Percentiles rank a stretch among this genome's conserved stretches.
phyloP scores from a whole-genome alignment of 2,888 invertebrate species.

The Diachrysia chrysitis region DNA sequence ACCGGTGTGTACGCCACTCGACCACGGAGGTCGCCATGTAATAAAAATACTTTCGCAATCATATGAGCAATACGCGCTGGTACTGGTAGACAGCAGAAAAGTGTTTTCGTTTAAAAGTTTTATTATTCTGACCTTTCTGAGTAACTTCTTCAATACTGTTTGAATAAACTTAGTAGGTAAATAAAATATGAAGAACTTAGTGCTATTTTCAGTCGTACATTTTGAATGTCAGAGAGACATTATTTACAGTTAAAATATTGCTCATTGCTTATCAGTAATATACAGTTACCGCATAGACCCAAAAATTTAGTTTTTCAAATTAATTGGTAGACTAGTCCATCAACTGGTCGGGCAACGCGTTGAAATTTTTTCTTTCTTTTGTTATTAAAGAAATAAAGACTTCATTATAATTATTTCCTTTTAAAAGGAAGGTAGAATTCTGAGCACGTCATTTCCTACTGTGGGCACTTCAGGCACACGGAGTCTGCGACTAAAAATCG shows the following conservation, averaged over 20 bases:
- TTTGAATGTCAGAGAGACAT: not conserved
- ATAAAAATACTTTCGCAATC: too few relatives aligned
- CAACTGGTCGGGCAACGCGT: not conserved
- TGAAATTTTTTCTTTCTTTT: constrained; percentile 5
- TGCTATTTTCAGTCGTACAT: not conserved
- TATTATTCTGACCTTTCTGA: not conserved
- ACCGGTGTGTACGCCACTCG: too few relatives aligned
- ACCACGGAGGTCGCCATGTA: too few relatives aligned
- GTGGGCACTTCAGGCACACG: not conserved
- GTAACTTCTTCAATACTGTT: not conserved
- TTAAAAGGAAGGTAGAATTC: constrained; percentile 16
- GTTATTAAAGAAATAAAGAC: constrained; percentile 7
- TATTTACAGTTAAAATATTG: constrained; percentile 1
- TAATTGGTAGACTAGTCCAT: not conserved
- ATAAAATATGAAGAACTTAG: not conserved
- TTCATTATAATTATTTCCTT: constrained; percentile 9
- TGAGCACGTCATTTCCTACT: not conserved
- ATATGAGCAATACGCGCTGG: too few relatives aligned
- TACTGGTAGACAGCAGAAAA: too few relatives aligned
- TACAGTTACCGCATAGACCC: not conserved
- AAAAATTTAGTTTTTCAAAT: not conserved
- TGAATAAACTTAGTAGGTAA: not conserved
- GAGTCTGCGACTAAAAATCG: constrained; percentile 39
- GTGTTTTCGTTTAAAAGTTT: not conserved
- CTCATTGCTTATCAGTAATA: constrained; percentile 2